Conservation (phyloP, 2,797 vertebrate genomes). For the Muscicapa comitata region DNA sequence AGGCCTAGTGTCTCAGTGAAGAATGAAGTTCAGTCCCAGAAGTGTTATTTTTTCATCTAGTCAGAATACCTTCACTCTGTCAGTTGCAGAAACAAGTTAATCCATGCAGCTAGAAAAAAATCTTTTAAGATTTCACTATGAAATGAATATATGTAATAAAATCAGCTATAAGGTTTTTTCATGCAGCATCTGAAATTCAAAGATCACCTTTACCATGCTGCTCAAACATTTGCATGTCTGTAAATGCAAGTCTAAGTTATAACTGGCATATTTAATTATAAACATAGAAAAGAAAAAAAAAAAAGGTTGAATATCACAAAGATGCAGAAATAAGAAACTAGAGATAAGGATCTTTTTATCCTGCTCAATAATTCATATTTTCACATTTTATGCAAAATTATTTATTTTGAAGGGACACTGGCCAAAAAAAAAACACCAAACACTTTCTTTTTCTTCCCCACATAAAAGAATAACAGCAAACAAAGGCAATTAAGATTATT, state of each 20-base stretch:
- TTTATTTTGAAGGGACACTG: neutral
- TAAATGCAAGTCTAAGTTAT: neutral
- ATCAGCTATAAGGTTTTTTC: neutral
- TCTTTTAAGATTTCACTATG: neutral
- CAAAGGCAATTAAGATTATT: neutral
- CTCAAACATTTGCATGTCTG: neutral
- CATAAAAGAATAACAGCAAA: neutral
- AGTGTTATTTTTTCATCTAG: neutral
- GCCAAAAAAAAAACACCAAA: fast-evolving
- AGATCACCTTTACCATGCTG: neutral
- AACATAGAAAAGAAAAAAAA: neutral
- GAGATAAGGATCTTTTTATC: neutral
- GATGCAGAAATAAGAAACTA: neutral
- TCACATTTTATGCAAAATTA: neutral
- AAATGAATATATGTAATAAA: neutral
- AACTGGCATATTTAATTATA: neutral
- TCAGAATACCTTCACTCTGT: neutral
- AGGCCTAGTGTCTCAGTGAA: neutral
- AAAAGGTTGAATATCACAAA: neutral
- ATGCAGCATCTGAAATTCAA: neutral
- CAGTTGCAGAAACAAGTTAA: neutral
- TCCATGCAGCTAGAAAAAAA: neutral
- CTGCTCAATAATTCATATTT: neutral
- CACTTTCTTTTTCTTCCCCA: neutral
- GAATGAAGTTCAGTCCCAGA: neutral